Conservation (phyloP, 2,888 invertebrate species). For the Cerastis rubricosa region DNA sequence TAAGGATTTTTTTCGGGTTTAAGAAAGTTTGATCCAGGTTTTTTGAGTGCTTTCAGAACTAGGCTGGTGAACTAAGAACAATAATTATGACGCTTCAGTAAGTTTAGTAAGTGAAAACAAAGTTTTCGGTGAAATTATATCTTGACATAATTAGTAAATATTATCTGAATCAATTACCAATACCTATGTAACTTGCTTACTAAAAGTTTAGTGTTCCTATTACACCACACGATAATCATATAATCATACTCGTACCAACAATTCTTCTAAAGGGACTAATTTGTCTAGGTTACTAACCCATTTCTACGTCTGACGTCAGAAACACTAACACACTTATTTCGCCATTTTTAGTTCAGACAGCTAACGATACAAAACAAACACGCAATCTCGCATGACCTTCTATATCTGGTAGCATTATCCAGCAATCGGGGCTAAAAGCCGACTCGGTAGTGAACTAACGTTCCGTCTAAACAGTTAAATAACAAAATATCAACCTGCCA, state of each 20-base stretch:
- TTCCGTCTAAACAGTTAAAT: constrained; percentile 47
- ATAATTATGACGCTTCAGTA: background rate
- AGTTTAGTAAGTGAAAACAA: background rate
- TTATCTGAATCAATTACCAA: background rate
- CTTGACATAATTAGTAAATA: background rate
- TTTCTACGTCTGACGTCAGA: constrained; percentile 26
- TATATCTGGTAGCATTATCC: constrained; percentile 27
- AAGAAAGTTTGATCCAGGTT: background rate
- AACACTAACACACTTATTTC: constrained; percentile 9
- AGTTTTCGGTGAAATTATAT: background rate
- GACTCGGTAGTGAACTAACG: constrained; percentile 47
- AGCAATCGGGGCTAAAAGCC: constrained; percentile 45
- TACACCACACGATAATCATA: background rate
- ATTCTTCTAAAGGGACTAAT: background rate
- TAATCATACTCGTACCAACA: background rate
- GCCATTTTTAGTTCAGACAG: constrained; percentile 21
- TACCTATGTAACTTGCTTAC: background rate
- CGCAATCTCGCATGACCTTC: constrained; percentile 35
- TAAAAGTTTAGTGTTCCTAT: background rate
- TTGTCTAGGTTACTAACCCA: constrained; percentile 12
- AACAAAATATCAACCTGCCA: constrained; percentile 72
- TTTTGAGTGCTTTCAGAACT: background rate
- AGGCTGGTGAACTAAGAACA: background rate
- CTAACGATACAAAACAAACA: constrained; percentile 34
- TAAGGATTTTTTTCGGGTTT: background rate